A percentile compares a stretch with the other conserved stretches of the same genome.
Conservation (phyloP, 92 coral and sea anemone species). For the Heteractis magnifica region DNA sequence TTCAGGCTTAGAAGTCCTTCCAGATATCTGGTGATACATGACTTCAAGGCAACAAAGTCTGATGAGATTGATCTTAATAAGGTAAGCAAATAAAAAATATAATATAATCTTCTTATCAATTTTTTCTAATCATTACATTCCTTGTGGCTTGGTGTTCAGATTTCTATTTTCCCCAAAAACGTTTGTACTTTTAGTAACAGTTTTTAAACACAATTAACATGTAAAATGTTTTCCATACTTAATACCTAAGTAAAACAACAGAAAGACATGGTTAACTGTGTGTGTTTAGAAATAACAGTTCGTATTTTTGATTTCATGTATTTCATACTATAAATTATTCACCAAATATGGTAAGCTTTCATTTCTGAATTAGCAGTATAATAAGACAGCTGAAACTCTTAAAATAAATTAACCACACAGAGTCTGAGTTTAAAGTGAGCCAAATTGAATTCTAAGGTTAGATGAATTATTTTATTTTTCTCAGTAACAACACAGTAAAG, state of each 20-base stretch:
- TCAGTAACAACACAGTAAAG: too few species aligned
- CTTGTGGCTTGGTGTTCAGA: neutral
- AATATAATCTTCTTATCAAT: neutral
- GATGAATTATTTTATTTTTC: neutral
- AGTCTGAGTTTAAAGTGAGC: neutral
- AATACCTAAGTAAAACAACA: neutral
- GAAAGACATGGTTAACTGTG: neutral
- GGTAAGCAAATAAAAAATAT: constrained; percentile 32
- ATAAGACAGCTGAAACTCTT: neutral
- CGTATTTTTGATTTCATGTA: neutral
- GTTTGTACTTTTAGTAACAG: too few species aligned
- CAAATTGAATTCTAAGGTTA: neutral
- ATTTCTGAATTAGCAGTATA: neutral
- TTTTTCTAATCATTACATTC: neutral
- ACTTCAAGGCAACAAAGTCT: constrained; percentile 60
- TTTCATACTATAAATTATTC: neutral
- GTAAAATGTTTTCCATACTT: neutral
- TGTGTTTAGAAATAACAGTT: neutral
- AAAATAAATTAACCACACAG: neutral
- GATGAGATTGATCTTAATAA: constrained; percentile 75
- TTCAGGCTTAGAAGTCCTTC: constrained; percentile 51
- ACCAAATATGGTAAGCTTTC: neutral
- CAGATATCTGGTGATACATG: constrained; percentile 71
- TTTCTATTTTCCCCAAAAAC: too few species aligned
- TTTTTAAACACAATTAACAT: too few species aligned